Percentiles rank a stretch among this genome's conserved stretches.
Conservation (phyloP, 2,797 vertebrate species). For the Sus cebifrons region DNA sequence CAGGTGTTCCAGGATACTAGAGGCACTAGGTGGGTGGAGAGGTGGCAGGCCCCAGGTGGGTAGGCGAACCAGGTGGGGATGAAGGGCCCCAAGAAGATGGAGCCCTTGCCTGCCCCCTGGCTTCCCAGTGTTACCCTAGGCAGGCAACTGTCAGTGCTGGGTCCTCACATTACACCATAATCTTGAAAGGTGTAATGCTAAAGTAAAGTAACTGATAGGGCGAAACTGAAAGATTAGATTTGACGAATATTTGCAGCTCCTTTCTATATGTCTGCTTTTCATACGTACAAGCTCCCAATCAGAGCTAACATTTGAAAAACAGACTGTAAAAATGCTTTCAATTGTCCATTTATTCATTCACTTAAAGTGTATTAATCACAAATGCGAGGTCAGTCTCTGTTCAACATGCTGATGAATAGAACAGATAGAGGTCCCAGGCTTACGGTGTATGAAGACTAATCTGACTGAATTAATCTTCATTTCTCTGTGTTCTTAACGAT, state of each 20-base stretch:
- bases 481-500: not conserved
- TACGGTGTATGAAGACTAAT: not conserved
- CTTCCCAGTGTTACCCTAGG: not conserved
- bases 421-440: not conserved
- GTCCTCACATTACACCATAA: fast-evolving
- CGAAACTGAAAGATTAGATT: not conserved
- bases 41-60: not conserved
- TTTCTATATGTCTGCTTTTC: not conserved
- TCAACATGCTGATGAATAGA: not conserved
- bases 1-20: not conserved
- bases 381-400: not conserved
- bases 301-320: not conserved
- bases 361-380: not conserved
- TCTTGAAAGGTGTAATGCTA: not conserved
- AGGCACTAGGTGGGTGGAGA: not conserved
- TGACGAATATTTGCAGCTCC: not conserved
- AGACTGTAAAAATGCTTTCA: not conserved
- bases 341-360: not conserved
- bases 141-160: not conserved
- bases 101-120: not conserved
- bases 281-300: not conserved
- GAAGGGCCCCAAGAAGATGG: not conserved
- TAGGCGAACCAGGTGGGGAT: too few relatives aligned
- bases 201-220: not conserved
- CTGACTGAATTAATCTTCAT: not conserved